A percentile compares a stretch with the other conserved stretches of the same genome.
phyloP scores from a whole-genome alignment of 2,113 vertebrate genomes.

The Sula dactylatra region DNA sequence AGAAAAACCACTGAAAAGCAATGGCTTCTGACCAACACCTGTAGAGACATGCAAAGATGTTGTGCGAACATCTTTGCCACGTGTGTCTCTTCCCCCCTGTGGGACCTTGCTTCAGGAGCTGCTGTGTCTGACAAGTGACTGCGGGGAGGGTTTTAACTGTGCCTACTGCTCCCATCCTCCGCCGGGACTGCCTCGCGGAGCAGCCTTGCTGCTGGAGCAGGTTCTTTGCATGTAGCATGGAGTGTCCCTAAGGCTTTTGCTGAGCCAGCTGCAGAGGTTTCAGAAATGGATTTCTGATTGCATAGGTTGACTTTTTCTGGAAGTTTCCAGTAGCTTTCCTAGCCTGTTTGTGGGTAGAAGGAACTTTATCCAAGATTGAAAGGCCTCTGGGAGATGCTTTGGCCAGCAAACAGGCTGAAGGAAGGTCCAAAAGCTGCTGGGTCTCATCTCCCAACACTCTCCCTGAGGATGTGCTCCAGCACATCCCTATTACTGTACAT shows the following conservation, averaged over 20 bases:
- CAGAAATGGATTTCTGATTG: background rate
- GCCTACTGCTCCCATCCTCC: background rate
- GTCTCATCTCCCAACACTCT: background rate
- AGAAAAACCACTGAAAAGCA: background rate
- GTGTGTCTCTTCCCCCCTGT: too few species aligned
- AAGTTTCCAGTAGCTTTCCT: background rate
- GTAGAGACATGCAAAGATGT: fast-evolving
- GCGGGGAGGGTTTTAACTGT: background rate
- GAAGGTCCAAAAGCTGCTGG: background rate
- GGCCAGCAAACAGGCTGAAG: background rate
- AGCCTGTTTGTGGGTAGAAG: background rate
- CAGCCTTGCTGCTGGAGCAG: background rate
- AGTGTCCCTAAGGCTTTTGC: background rate
- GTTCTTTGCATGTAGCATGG: fast-evolving
- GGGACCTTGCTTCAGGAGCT: background rate
- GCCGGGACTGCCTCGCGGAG: fast-evolving
- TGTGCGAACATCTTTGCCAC: background rate
- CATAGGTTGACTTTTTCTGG: background rate
- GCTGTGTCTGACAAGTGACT: background rate
- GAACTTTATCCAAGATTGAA: background rate
- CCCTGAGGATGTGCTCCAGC: background rate
- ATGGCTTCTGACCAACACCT: background rate
- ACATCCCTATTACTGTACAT: background rate
- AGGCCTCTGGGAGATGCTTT: background rate
- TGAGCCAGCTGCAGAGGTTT: background rate